phyloP scores from a whole-genome alignment of 2,888 invertebrate genomes.

The Ophion ventricosus region DNA sequence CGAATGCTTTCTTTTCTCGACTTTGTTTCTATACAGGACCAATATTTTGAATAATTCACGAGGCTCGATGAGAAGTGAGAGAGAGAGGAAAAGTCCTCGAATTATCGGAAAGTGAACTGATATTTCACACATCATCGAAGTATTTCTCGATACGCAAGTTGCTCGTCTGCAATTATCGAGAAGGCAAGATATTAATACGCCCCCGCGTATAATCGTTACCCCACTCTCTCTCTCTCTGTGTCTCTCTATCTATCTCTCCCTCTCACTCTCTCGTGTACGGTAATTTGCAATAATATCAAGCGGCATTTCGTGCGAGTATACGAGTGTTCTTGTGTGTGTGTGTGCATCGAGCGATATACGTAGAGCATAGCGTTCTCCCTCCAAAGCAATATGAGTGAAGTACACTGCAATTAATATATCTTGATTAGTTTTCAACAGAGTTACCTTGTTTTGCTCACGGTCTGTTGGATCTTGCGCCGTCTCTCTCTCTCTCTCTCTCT shows the following conservation, averaged over 20 bases:
- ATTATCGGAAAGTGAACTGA: conserved; percentile 32
- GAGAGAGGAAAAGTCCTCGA: neutral
- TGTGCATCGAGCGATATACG: conserved; percentile 22
- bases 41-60: conserved; percentile 1
- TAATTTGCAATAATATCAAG: conserved; percentile 78
- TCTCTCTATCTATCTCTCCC: conserved; percentile 15
- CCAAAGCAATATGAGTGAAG: conserved; percentile 78
- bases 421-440: conserved; percentile 80
- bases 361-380: conserved; percentile 49
- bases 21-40: neutral
- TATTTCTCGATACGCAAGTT: conserved; percentile 35
- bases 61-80: neutral
- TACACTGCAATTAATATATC: conserved; percentile 81
- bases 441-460: conserved; percentile 72
- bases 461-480: conserved; percentile 59
- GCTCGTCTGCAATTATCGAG: conserved; percentile 48
- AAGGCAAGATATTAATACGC: conserved; percentile 57
- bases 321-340: conserved; percentile 12
- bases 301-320: conserved; percentile 70
- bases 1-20: neutral
- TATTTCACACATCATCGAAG: conserved; percentile 48
- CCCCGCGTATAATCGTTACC: conserved; percentile 41
- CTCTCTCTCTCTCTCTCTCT: conserved; percentile 25
- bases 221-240: conserved; percentile 9
- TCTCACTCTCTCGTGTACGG: conserved; percentile 43